These are phyloP conservation scores for Augiades crinisus DNA, from an alignment of 2,888 invertebrate species.

Conservation along the genomic window DNA sequence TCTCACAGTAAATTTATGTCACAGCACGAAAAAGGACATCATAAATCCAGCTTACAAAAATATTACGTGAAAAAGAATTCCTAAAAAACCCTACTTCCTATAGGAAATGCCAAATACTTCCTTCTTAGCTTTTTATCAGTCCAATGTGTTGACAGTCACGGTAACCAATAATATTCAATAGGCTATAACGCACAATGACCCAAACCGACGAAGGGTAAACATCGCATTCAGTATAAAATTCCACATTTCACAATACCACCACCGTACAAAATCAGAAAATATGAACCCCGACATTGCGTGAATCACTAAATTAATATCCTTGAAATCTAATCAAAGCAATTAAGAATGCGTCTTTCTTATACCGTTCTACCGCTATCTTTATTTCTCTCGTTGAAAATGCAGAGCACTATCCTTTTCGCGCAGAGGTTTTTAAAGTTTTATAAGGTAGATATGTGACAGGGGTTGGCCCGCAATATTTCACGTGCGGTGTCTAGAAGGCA, in stretches of 20 bases:
- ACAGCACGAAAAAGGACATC: constrained; percentile 15
- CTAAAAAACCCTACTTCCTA: constrained; percentile 56
- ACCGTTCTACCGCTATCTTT: constrained; percentile 38
- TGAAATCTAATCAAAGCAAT: constrained; percentile 79
- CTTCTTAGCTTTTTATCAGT: constrained; percentile 63
- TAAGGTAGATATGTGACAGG: constrained; percentile 72
- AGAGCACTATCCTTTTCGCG: constrained; percentile 37
- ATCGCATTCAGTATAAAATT: constrained; percentile 58
- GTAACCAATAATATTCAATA: constrained; percentile 58
- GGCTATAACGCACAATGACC: constrained; percentile 59
- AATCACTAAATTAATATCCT: constrained; percentile 78
- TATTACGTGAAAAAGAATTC: constrained; percentile 20
- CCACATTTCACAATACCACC: constrained; percentile 54
- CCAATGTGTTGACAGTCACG: constrained; percentile 67
- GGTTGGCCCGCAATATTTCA: constrained; percentile 76
- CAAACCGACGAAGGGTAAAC: constrained; percentile 70
- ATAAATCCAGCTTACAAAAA: constrained; percentile 26
- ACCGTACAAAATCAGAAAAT: constrained; percentile 74
- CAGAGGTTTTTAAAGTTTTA: constrained; percentile 49
- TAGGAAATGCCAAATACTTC: constrained; percentile 64
- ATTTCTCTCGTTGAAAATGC: constrained; percentile 34
- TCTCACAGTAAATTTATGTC: constrained; percentile 24
- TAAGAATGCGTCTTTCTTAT: constrained; percentile 64
- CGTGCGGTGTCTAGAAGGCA: constrained; percentile 63
- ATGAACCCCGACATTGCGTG: constrained; percentile 72